Conservation (phyloP, 2,797 vertebrate species). For the Hyperoplus lanceolatus region DNA sequence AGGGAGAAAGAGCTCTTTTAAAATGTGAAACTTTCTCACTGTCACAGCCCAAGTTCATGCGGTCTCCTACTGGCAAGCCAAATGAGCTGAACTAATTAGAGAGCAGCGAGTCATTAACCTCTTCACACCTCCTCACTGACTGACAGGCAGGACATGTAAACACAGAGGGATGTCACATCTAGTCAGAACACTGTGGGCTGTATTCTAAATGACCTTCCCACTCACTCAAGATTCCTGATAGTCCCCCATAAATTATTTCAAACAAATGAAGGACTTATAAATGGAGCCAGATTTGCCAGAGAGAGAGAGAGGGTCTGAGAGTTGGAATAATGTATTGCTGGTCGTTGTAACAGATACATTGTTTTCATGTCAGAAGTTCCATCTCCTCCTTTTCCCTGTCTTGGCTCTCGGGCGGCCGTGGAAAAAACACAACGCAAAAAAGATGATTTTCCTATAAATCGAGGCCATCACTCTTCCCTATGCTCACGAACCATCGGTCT, state of each 20-base stretch:
- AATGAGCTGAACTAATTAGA: slow-evolving; percentile 55
- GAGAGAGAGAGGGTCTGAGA: slow-evolving; percentile 4
- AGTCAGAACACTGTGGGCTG: slow-evolving; percentile 38
- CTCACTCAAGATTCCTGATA: slow-evolving; percentile 63
- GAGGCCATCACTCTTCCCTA: slow-evolving; percentile 7
- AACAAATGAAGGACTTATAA: slow-evolving; percentile 66
- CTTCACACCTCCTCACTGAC: slow-evolving; percentile 5
- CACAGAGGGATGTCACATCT: slow-evolving; percentile 53
- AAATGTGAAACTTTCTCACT: not conserved
- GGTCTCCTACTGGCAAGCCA: slow-evolving; percentile 24
- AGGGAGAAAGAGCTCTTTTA: not conserved
- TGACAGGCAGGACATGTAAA: slow-evolving; percentile 59
- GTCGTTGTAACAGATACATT: slow-evolving; percentile 58
- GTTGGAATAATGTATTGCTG: slow-evolving; percentile 41
- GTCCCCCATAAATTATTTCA: slow-evolving; percentile 61
- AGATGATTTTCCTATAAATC: slow-evolving; percentile 48
- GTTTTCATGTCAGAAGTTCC: slow-evolving; percentile 66
- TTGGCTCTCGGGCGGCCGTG: slow-evolving; percentile 43
- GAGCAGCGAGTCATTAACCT: slow-evolving; percentile 50
- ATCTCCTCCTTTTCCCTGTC: slow-evolving; percentile 34
- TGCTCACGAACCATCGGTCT: slow-evolving; percentile 39
- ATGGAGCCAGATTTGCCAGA: not conserved
- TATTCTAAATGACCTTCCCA: slow-evolving; percentile 66
- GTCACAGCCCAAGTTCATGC: slow-evolving; percentile 20
- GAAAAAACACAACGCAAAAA: slow-evolving; percentile 41